These are phyloP conservation scores for Ostrea denselamellosa DNA, from an alignment of 1,140 invertebrate genomes.

Conservation along the genomic window DNA sequence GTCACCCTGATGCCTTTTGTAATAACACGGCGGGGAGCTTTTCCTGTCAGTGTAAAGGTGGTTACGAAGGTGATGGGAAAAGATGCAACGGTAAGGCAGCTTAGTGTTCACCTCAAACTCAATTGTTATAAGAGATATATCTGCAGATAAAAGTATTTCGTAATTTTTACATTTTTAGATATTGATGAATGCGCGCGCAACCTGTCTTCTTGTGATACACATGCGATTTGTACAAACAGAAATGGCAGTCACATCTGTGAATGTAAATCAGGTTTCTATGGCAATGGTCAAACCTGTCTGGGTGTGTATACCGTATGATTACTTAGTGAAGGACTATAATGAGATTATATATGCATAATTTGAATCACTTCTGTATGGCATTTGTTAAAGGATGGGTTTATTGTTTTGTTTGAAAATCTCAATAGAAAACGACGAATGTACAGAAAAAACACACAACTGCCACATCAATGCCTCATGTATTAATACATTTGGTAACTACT, in stretches of 20 bases:
- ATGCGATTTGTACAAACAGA: neutral
- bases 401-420: neutral
- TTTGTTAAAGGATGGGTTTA: neutral
- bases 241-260: neutral
- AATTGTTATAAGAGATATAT: neutral
- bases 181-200: neutral
- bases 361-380: neutral
- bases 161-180: neutral
- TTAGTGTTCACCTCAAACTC: neutral
- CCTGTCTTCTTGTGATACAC: neutral
- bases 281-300: neutral
- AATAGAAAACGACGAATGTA: slow-evolving; percentile 4
- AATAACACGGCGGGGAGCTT: slow-evolving; percentile 18
- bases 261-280: neutral
- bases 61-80: slow-evolving; percentile 27
- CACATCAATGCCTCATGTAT: neutral
- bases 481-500: neutral
- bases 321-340: neutral
- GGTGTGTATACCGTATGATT: neutral
- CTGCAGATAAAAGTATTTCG: too few species aligned
- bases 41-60: neutral
- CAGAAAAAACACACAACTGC: neutral
- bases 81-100: neutral
- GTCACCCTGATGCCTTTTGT: neutral
- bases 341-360: neutral